Evolutionary conservation across 2,888 invertebrate species (phyloP).

Genomic region (Epinotia nisella): DNA sequence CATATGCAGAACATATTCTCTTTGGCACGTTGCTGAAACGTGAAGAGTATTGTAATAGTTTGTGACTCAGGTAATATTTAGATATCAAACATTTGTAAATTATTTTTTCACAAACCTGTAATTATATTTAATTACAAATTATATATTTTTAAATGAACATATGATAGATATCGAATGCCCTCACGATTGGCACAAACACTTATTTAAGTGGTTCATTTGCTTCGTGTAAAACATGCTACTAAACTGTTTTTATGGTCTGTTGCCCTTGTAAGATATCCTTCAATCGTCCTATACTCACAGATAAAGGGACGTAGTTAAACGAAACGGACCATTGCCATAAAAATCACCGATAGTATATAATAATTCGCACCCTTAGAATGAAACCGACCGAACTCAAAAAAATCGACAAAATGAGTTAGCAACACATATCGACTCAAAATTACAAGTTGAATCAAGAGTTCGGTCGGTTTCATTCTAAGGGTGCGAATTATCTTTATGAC

Average conservation of each 20-base stretch:
- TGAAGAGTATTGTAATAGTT: background rate
- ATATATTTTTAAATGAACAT: background rate
- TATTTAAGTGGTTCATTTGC: background rate
- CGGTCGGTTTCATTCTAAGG: no score
- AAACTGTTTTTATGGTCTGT: background rate
- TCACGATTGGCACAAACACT: background rate
- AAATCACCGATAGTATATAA: background rate
- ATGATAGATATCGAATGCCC: background rate
- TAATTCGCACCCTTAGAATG: no score
- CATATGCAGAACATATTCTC: slow-evolving; percentile 3
- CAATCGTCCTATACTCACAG: background rate
- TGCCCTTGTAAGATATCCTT: background rate
- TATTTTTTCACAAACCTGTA: background rate
- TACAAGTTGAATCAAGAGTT: no score
- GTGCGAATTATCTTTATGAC: no score
- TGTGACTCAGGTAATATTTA: background rate
- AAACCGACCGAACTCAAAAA: no score
- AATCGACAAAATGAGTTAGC: no score
- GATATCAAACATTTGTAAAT: background rate
- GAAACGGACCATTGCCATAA: background rate
- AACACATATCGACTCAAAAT: no score
- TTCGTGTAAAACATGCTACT: background rate
- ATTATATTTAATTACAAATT: background rate
- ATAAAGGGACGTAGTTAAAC: background rate
- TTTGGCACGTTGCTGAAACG: slow-evolving; percentile 28